Evolutionary conservation across 2,797 vertebrate species (phyloP).

Genomic region (Rhinella marina): DNA sequence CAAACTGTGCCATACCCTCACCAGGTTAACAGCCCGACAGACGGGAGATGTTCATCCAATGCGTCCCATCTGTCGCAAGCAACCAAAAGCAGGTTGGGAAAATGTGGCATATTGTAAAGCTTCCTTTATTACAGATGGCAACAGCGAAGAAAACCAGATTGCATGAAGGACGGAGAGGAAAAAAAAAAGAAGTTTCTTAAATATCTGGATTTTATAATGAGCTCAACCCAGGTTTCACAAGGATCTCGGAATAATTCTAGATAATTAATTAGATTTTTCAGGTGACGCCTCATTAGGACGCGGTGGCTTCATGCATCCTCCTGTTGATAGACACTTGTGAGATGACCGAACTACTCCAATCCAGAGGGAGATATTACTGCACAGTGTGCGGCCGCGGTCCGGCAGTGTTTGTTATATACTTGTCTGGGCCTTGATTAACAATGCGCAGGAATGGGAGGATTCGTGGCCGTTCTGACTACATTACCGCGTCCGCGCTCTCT

Average conservation of each 20-base stretch:
- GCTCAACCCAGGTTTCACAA: not conserved
- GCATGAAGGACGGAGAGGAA: not conserved
- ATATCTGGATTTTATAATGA: conserved; percentile 34
- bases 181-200: conserved; percentile 7
- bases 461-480: conserved; percentile 42
- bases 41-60: conserved; percentile 42
- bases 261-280: conserved; percentile 44
- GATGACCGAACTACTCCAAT: conserved; percentile 29
- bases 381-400: conserved; percentile 65
- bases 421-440: conserved; percentile 82
- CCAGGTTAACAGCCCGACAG: conserved; percentile 56
- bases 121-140: conserved; percentile 36
- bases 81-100: conserved; percentile 42
- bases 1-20: conserved; percentile 49
- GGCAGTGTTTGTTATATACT: conserved; percentile 76
- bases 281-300: conserved; percentile 45
- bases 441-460: conserved; percentile 58
- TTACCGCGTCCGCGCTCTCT: conserved; percentile 50
- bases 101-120: conserved; percentile 34
- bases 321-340: conserved; percentile 44
- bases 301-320: conserved; percentile 25
- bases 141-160: conserved; percentile 32
- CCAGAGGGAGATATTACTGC: conserved; percentile 26
- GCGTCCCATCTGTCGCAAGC: conserved; percentile 46
- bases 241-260: conserved; percentile 18